Base-by-base conservation (phyloP, 2,888 invertebrate species). In the Caenorhabditis uteleia region DNA sequence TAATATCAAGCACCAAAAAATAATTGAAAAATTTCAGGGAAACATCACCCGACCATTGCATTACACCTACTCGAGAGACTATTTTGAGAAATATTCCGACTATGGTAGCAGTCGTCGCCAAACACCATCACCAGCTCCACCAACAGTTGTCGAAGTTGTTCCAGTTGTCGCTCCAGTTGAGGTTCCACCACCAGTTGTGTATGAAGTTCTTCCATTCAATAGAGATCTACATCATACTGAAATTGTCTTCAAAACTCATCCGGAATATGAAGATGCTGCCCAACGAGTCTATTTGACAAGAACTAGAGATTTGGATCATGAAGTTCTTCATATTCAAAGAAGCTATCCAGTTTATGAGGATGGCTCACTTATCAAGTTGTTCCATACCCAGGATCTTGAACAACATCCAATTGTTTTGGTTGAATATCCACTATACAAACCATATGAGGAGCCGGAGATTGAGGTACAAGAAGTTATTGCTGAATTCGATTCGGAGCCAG, bases 31-130 rank as follows among this genome's bases (percentile, higher is more conserved):
- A 29, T 43, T 38, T 25, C 27, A 51, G 47, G 47, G 49, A 3
- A 49, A 47, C 33, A 53, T 59, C 18, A 59, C 49, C 8, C 59
- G 53, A 5, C 60, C 60, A 16, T 45, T 54, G 12, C 54, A 54
- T 18, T 60, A 60, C 16, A 36, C 44, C 7, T 54, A 60, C 20
- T 51, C 46, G 5, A 47, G 48, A 1, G 60, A 49, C 18, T 44
- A 44, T 23, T 44, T 61, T 7, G 60, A 61, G 20, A 54, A 49
- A 49, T 61, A 61, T 34, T 61, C 60, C 8, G 60, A 61, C 21
- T 61, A 61, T 20, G 27, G 25, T 10, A 38, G 44, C 16, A 36
- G 36, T 18, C 45, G 54, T 8, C 44, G 54, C n/a, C 20, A 43
- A 3, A 36, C 36, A 7, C 36, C 36, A 20, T 16, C 8, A 4